These are phyloP conservation scores for Sminthurinus aureus DNA, from an alignment of 2,888 invertebrate species.

Conservation along the genomic window DNA sequence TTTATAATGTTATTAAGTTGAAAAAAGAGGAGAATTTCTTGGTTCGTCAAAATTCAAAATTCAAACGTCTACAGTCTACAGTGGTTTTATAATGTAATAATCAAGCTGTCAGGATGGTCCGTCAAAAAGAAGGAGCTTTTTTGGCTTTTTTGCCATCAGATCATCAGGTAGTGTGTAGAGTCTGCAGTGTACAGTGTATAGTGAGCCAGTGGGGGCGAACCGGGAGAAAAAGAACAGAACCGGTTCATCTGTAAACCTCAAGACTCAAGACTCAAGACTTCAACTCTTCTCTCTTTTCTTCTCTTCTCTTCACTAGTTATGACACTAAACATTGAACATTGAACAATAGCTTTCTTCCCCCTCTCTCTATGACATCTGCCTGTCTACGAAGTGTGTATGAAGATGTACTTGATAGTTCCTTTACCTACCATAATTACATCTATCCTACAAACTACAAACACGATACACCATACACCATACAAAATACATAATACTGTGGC, in stretches of 20 bases:
- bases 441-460: background rate
- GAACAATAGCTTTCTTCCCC: slow-evolving; percentile 22
- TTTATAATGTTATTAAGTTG: too few relatives aligned
- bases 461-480: too few relatives aligned
- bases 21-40: slow-evolving; percentile 30
- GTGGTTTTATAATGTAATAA: slow-evolving; percentile 48
- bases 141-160: slow-evolving; percentile 15
- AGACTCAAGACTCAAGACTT: slow-evolving; percentile 35
- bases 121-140: slow-evolving; percentile 14
- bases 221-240: slow-evolving; percentile 47
- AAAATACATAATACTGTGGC: too few relatives aligned
- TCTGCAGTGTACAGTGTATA: too few relatives aligned
- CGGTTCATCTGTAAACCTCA: slow-evolving; percentile 41
- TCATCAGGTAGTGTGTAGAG: slow-evolving; percentile 36
- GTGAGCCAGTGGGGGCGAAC: slow-evolving; percentile 45
- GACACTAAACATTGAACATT: slow-evolving; percentile 25
- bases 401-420: slow-evolving; percentile 51
- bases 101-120: slow-evolving; percentile 49
- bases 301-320: slow-evolving; percentile 27
- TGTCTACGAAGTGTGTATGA: slow-evolving; percentile 57
- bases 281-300: too few relatives aligned
- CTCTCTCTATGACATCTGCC: slow-evolving; percentile 53
- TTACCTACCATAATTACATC: slow-evolving; percentile 53
- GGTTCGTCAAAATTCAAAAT: slow-evolving; percentile 4
- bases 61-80: slow-evolving; percentile 6